phyloP scores from a whole-genome alignment of 2,113 vertebrate species.

The Pitta sordida region DNA sequence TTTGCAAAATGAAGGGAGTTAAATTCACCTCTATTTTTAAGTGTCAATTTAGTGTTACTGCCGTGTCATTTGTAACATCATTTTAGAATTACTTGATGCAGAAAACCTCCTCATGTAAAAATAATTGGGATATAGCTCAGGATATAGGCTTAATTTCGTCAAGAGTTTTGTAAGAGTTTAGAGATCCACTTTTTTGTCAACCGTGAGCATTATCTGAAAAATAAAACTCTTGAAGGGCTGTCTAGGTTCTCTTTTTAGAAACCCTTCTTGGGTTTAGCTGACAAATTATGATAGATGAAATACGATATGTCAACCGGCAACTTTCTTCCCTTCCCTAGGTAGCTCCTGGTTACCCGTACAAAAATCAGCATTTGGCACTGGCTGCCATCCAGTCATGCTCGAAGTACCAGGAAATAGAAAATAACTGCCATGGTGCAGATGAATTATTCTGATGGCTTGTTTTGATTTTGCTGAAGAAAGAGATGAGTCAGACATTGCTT shows the following conservation, averaged over 20 bases:
- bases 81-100: not conserved
- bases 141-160: not conserved
- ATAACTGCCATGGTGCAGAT: not conserved
- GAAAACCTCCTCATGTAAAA: not conserved
- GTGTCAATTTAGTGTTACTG: not conserved
- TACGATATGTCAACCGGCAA: not conserved
- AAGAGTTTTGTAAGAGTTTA: not conserved
- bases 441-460: constrained; percentile 50
- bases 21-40: not conserved
- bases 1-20: not conserved
- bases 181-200: not conserved
- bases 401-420: constrained; percentile 38
- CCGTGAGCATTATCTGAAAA: not conserved
- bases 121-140: not conserved
- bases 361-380: constrained; percentile 44
- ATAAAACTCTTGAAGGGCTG: not conserved
- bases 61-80: not conserved
- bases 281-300: constrained; percentile 55
- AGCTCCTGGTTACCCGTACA: constrained; percentile 11
- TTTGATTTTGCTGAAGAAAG: constrained; percentile 47
- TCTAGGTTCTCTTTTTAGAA: constrained; percentile 38
- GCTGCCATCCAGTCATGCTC: constrained; percentile 18
- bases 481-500: constrained; percentile 60
- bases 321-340: constrained; percentile 25
- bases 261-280: constrained; percentile 7